Evolutionary conservation across 2,888 invertebrate genomes (phyloP), one percentile per base, ranked within the genome.

Genomic region (Andrena praecox): DNA sequence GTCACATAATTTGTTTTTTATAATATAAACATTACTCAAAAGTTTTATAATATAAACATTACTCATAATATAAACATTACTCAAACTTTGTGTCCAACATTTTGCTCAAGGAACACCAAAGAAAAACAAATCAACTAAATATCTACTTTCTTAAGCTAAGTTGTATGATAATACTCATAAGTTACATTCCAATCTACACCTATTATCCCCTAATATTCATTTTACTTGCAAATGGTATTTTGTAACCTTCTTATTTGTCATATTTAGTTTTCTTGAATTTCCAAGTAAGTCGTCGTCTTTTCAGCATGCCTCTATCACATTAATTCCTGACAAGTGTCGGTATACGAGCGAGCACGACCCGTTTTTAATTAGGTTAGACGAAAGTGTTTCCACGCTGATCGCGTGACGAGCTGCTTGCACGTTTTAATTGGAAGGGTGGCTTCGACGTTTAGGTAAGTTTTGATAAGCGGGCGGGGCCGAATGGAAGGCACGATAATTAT

Each of bases 401-500:
- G 91, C 90, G 90, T 91, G 91, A 91, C 91, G 85, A 73, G 84
- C 82, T 85, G 87, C 88, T 86, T 84, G 89, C 87, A 87, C 86
- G 89, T 91, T 91, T 90, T 90, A 91, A 91, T 90, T 90, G 90
- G 85, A 83, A 85, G 87, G 85, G 88, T 87, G 85, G 88, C 80
- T 75, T 87, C 85, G 83, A 85, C 89, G 86, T 89, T 90, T 90
- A 89, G 88, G 85, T 85, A 88, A 89, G 88, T 90, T 90, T 90
- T 89, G 88, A 91, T 89, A 90, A 90, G 89, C 88, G 84, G 85
- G 84, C 82, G 80, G 86, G 77, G 75, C 85, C 68, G 79, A 80
- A 82, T 85, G 84, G 86, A 86, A 89, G 85, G 87, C 82, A 85
- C 80, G 89, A 89, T 91, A 90, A 90, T 90, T 90, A 89, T 91